Conservation (phyloP, 2,113 vertebrate species). For the Rhinolophus ferrumequinum region DNA sequence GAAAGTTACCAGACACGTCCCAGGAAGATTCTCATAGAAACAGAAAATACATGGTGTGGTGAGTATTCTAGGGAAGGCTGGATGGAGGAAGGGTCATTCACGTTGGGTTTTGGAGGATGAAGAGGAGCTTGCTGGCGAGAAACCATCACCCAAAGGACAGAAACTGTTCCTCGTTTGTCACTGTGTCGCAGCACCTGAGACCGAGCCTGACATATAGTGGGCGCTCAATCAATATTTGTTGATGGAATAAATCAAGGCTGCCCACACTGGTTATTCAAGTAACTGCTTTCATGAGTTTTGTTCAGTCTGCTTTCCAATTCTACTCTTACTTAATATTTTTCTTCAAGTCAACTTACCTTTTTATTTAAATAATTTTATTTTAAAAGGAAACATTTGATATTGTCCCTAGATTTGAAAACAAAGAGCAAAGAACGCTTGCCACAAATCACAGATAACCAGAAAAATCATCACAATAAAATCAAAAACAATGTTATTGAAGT, state of each 20-base stretch:
- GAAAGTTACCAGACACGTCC: neutral
- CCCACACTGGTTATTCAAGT: neutral
- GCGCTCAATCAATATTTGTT: fast-evolving
- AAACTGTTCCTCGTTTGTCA: neutral
- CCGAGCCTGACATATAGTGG: neutral
- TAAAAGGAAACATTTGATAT: constrained; percentile 30
- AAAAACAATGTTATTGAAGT: neutral
- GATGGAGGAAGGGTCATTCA: neutral
- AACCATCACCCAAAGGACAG: neutral
- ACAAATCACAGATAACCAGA: neutral
- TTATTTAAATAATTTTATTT: constrained; percentile 16
- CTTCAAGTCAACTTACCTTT: neutral
- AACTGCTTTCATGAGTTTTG: neutral
- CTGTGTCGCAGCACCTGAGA: neutral
- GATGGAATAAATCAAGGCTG: neutral
- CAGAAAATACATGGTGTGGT: neutral
- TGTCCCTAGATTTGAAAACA: neutral
- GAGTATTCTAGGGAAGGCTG: neutral
- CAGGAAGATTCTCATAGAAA: neutral
- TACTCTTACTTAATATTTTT: neutral
- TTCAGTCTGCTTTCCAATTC: neutral
- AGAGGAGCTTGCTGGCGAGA: neutral
- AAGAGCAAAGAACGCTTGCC: neutral
- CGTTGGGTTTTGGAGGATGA: neutral
- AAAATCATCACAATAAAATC: neutral